phyloP scores from a whole-genome alignment of 1,140 invertebrate species.

The Drosophila rhopaloa region DNA sequence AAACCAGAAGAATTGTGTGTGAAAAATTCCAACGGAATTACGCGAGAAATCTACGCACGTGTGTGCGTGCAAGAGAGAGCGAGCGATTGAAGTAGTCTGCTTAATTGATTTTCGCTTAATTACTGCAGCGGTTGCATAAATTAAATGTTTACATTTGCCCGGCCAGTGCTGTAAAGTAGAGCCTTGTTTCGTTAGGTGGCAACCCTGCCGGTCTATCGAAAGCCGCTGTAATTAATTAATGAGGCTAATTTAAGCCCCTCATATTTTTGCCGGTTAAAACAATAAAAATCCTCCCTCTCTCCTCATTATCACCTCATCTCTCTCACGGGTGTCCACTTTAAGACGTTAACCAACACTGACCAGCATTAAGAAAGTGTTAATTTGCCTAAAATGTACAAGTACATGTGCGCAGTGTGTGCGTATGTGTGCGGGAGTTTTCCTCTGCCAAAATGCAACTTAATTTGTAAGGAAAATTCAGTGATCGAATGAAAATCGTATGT shows the following conservation, averaged over 20 bases:
- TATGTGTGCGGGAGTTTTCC: slow-evolving; percentile 34
- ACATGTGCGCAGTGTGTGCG: slow-evolving; percentile 19
- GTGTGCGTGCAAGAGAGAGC: slow-evolving; percentile 18
- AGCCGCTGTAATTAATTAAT: slow-evolving; percentile 4
- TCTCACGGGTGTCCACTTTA: slow-evolving; percentile 7
- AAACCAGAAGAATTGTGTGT: slow-evolving; percentile 60
- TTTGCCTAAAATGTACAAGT: slow-evolving; percentile 61
- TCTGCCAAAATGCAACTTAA: slow-evolving; percentile 26
- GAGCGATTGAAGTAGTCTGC: slow-evolving; percentile 14
- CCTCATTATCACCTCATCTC: neutral
- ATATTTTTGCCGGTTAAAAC: slow-evolving; percentile 34
- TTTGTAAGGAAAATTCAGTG: neutral
- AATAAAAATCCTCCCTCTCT: slow-evolving; percentile 12
- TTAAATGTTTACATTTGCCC: slow-evolving; percentile 70
- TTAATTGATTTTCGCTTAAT: slow-evolving; percentile 50
- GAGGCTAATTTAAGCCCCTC: slow-evolving; percentile 5
- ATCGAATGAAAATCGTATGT: slow-evolving; percentile 13
- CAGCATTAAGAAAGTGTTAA: slow-evolving; percentile 61
- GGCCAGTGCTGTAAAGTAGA: slow-evolving; percentile 52
- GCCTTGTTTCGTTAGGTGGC: slow-evolving; percentile 32
- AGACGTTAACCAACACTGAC: slow-evolving; percentile 43
- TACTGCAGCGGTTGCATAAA: slow-evolving; percentile 64
- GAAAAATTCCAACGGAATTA: slow-evolving; percentile 77
- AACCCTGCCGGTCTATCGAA: slow-evolving; percentile 37
- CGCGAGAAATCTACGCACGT: slow-evolving; percentile 60